Base-by-base conservation (phyloP, 2,113 vertebrate species). In the Candoia aspera region DNA sequence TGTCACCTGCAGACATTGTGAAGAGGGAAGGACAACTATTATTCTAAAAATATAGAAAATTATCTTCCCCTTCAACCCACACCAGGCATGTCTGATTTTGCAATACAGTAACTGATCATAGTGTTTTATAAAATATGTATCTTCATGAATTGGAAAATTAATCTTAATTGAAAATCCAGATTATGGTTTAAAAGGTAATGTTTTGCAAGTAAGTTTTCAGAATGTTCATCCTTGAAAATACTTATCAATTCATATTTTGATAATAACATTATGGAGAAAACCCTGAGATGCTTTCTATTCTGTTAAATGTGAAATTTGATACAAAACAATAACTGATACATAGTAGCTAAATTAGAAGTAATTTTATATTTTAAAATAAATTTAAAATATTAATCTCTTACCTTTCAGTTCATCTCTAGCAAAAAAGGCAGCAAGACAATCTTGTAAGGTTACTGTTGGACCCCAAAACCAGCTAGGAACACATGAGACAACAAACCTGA, bases 381-480 rank as follows among this genome's bases (percentile, higher is more conserved):
- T 1, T 8, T 91, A 37, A 73, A 94, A 42, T 91, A 53, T 90
- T 0, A 92, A 54, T 59, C 94, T 94, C 98, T 98, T 96, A 99
- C 99, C 99, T 98, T 99, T 99, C 84, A 99, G 97, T 96, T 99
- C 99, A 96, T 99, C 99, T 97, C 99, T 98, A 92, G 99, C 98
- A 95, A 99, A 99, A 97, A 99, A 99, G 92, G 99, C 99, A 96
- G 99, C 99, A 94, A 99, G 98, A 96, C 99, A 99, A 97, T 99
- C 99, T 97, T 99, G 99, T 97, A 99, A 98, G 59, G 99, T 99
- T 95, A 99, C 99, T 96, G 99, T 98, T 89, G 99, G 99, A 95
- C 99, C 99, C 99, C 99, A 99, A 98, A 99, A 99, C 99, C 99
- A 99, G 97, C 99, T 99, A 96, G 95, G 97, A 96, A 97, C 94